Percentiles rank a stretch among this genome's conserved stretches.
These are phyloP conservation scores for Tympanoctomys barrerae DNA, from an alignment of 2,797 vertebrate genomes.

Conservation along the genomic window DNA sequence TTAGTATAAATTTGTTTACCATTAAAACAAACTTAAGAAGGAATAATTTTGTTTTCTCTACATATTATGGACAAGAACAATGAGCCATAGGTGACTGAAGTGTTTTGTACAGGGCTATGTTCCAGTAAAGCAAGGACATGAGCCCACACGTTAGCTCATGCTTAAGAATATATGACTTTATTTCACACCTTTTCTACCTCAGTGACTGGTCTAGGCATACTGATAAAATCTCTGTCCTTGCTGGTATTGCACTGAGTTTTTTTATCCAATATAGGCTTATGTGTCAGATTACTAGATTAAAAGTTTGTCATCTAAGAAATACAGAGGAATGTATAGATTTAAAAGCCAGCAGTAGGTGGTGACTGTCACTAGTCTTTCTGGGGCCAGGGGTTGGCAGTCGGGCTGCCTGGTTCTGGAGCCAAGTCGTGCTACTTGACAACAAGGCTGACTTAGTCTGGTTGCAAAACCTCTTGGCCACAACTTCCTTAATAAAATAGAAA, in stretches of 20 bases:
- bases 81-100: background rate
- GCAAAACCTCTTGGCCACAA: background rate
- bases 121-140: background rate
- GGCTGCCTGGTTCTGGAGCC: background rate
- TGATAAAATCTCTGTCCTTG: background rate
- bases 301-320: background rate
- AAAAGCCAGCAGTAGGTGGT: background rate
- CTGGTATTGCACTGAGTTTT: background rate
- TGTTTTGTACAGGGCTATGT: background rate
- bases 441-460: background rate
- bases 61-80: background rate
- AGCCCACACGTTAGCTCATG: background rate
- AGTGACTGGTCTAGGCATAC: background rate
- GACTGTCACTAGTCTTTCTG: background rate
- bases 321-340: background rate
- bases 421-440: background rate
- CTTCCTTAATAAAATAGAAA: slow-evolving; percentile 1
- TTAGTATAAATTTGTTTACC: background rate
- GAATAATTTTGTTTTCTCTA: background rate
- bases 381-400: background rate
- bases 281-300: background rate
- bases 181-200: background rate
- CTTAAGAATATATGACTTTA: background rate
- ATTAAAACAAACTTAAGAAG: background rate
- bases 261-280: background rate